phyloP scores from a whole-genome alignment of 2,888 invertebrate species.

The Tubiluchus corallicola region DNA sequence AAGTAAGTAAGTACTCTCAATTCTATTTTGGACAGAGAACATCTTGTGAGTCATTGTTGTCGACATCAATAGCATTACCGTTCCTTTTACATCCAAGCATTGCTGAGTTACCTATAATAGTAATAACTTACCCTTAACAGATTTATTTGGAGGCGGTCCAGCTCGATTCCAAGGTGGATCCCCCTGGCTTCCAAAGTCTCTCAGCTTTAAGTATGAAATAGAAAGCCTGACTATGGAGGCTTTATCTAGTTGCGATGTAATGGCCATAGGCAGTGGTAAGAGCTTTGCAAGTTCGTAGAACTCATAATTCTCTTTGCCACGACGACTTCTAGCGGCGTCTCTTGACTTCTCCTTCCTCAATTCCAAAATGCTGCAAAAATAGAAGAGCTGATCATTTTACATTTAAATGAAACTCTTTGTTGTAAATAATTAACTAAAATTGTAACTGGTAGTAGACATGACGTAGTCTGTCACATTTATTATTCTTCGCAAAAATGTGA shows the following conservation, averaged over 20 bases:
- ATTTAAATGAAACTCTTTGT: too few species aligned
- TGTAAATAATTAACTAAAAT: too few species aligned
- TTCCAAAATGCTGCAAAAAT: slow-evolving; percentile 64
- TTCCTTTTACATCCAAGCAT: too few species aligned
- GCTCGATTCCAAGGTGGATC: slow-evolving; percentile 73
- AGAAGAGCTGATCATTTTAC: slow-evolving; percentile 7
- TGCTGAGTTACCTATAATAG: background rate
- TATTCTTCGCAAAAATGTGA: too few species aligned
- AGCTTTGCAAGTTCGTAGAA: slow-evolving; percentile 79
- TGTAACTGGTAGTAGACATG: too few species aligned
- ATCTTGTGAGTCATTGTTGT: too few species aligned
- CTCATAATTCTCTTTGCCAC: slow-evolving; percentile 88
- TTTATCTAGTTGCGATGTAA: slow-evolving; percentile 63
- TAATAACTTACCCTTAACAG: slow-evolving; percentile 14
- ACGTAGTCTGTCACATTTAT: too few species aligned
- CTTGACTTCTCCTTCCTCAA: slow-evolving; percentile 79
- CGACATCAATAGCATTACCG: too few species aligned
- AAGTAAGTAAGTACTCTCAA: too few species aligned
- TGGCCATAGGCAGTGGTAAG: slow-evolving; percentile 43
- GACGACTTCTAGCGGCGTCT: slow-evolving; percentile 72
- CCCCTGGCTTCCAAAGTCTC: slow-evolving; percentile 85
- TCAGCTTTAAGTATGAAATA: slow-evolving; percentile 79
- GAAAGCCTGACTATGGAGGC: slow-evolving; percentile 89
- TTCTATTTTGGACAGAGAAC: too few species aligned
- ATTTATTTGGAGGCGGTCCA: slow-evolving; percentile 13